Conservation (phyloP, 1,140 invertebrate species). For the Neuroterus valhalla region DNA sequence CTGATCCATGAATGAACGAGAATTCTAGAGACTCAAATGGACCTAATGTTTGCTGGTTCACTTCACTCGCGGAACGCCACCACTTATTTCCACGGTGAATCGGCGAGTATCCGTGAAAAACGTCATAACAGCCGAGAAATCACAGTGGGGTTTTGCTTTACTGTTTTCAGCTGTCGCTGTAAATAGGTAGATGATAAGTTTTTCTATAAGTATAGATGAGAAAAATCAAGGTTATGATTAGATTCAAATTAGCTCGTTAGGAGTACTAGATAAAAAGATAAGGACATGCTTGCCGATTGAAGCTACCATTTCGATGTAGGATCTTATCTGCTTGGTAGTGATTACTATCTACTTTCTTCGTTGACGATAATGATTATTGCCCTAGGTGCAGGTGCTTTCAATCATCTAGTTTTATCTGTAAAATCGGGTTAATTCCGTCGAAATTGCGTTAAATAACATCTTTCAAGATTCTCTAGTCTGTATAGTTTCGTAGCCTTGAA, state of each 20-base stretch:
- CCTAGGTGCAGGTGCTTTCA: neutral
- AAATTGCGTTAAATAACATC: neutral
- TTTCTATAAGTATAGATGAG: neutral
- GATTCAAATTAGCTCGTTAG: neutral
- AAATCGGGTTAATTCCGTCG: neutral
- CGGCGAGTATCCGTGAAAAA: constrained; percentile 45
- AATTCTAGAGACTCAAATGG: constrained; percentile 28
- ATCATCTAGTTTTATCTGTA: neutral
- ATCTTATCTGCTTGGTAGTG: neutral
- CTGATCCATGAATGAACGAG: constrained; percentile 46
- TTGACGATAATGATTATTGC: neutral
- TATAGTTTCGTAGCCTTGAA: neutral
- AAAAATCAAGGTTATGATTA: constrained; percentile 1
- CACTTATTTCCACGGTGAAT: constrained; percentile 40
- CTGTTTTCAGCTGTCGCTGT: neutral
- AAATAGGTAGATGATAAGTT: neutral
- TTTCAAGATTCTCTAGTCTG: neutral
- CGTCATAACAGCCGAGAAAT: constrained; percentile 45
- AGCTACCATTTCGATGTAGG: neutral
- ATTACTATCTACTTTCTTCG: constrained; percentile 15
- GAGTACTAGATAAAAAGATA: neutral
- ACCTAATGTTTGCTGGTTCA: constrained; percentile 34
- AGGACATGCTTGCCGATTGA: neutral
- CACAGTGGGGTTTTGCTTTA: constrained; percentile 4
- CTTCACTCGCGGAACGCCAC: constrained; percentile 31